Evolutionary conservation across 2,113 vertebrate species (phyloP), one percentile per base, ranked within the genome.

Genomic region (Xenus cinereus): DNA sequence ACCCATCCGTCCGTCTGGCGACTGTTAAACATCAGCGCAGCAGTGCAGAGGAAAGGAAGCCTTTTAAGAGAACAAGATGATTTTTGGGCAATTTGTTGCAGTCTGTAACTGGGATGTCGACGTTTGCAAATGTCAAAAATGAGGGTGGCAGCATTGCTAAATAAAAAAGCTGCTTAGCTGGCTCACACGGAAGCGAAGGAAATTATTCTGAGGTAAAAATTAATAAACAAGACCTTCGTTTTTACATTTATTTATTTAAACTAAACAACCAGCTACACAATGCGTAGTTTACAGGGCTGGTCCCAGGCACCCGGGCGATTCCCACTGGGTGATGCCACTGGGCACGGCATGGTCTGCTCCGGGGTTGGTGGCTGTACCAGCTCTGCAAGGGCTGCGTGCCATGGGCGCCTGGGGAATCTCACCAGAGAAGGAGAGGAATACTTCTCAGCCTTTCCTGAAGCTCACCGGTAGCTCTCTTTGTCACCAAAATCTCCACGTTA

Each of bases 1-100:
- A 62, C 14, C 39, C 30, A 18, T 46, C 35, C 56, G 1, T 12
- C 2, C 28, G 4, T 2, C 2, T 6, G 3, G 79, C 10, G 18
- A 28, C 22, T 59, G 13, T 7, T 90, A 26, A 26, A 50, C 71
- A 67, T 76, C 63, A 62, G 7, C 15, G 84, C 28, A 9, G 78
- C 1, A 22, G 35, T 3, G 45, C 75, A 46, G 62, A 84, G 75
- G 53, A 6, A 23, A 60, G 35, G 23, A 23, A 54, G 37, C 14
- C 54, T 91, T 82, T 24, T 39, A 30, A 78, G 56, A 78, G 84
- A 45, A 77, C 53, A 28, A 39, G 32, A 21, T 3, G 46, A 63
- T 51, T 93, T 96, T 57, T 30, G 76, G 81, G 77, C 87, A 85
- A 63, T 93, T 94, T 92, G 84, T 80, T 37, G 72, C 3, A 32